A percentile compares a stretch with the other conserved stretches of the same genome.
Evolutionary conservation across 2,797 vertebrate genomes (phyloP).

Genomic region (Lates japonicus): DNA sequence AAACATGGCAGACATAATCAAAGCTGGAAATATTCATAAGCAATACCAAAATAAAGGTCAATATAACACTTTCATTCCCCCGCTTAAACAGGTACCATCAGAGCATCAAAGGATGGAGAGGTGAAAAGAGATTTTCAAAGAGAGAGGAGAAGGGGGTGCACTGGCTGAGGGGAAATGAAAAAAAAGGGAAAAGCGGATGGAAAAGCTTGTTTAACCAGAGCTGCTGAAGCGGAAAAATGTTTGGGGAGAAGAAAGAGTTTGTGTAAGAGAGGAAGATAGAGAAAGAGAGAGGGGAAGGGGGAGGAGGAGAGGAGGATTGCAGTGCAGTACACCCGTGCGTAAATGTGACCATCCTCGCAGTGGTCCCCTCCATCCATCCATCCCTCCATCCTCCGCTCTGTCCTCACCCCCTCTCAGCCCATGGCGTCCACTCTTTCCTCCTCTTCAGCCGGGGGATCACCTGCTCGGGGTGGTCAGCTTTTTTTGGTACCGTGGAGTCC

Average conservation of each 20-base stretch:
- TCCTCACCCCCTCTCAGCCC: slow-evolving; percentile 20
- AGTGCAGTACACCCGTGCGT: slow-evolving; percentile 71
- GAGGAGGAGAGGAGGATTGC: slow-evolving; percentile 40
- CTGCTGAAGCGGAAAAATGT: slow-evolving; percentile 14
- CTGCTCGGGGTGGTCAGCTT: slow-evolving; percentile 44
- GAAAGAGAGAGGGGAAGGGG: slow-evolving; percentile 15
- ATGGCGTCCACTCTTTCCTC: slow-evolving; percentile 48
- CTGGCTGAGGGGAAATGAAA: background rate
- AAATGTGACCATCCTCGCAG: slow-evolving; percentile 71
- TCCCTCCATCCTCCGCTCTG: slow-evolving; percentile 24
- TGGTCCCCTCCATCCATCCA: slow-evolving; percentile 31
- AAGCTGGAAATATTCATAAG: background rate
- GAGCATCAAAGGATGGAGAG: slow-evolving; percentile 33
- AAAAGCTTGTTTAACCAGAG: background rate
- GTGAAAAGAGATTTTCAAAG: slow-evolving; percentile 65
- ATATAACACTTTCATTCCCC: background rate
- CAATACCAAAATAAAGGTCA: background rate
- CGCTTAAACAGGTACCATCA: background rate
- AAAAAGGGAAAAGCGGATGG: background rate
- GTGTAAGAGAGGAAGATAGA: slow-evolving; percentile 23
- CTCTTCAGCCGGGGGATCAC: slow-evolving; percentile 51
- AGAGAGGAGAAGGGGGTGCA: background rate
- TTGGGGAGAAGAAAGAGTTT: slow-evolving; percentile 31
- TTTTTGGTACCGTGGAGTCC: slow-evolving; percentile 75
- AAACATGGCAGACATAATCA: slow-evolving; percentile 17